Evolutionary conservation across 1,140 invertebrate species (phyloP).

Genomic region (Musca vetustissima): DNA sequence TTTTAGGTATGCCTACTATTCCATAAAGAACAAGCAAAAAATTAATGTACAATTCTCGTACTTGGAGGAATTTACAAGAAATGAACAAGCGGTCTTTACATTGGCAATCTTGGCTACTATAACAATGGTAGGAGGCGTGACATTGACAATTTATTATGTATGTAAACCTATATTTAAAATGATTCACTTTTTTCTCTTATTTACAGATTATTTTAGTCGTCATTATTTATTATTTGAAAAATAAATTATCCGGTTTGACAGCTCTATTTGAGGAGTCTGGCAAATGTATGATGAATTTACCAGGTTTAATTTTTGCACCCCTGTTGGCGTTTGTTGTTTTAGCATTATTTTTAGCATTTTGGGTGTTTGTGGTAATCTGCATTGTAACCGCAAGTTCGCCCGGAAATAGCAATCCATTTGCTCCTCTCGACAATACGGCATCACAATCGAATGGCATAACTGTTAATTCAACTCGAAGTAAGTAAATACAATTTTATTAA

Average conservation of each 20-base stretch:
- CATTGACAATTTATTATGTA: neutral
- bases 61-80: conserved; percentile 78
- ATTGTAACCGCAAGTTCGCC: conserved; percentile 62
- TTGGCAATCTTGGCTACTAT: conserved; percentile 86
- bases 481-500: conserved; percentile 27
- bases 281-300: conserved; percentile 78
- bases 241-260: conserved; percentile 76
- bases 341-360: conserved; percentile 79
- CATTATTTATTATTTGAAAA: conserved; percentile 77
- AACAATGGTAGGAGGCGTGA: conserved; percentile 62
- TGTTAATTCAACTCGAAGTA: conserved; percentile 31
- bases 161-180: neutral
- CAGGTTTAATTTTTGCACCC: conserved; percentile 85
- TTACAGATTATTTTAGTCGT: conserved; percentile 78
- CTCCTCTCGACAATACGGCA: conserved; percentile 44
- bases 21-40: conserved; percentile 65
- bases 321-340: conserved; percentile 81
- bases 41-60: conserved; percentile 39
- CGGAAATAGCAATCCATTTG: conserved; percentile 49
- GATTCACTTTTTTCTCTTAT: neutral
- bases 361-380: conserved; percentile 79
- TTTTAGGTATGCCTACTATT: conserved; percentile 70
- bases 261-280: conserved; percentile 86
- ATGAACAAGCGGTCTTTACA: conserved; percentile 80
- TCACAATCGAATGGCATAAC: conserved; percentile 10